These are phyloP conservation scores for Troilus luridus DNA, from an alignment of 2,888 invertebrate genomes.

Conservation along the genomic window DNA sequence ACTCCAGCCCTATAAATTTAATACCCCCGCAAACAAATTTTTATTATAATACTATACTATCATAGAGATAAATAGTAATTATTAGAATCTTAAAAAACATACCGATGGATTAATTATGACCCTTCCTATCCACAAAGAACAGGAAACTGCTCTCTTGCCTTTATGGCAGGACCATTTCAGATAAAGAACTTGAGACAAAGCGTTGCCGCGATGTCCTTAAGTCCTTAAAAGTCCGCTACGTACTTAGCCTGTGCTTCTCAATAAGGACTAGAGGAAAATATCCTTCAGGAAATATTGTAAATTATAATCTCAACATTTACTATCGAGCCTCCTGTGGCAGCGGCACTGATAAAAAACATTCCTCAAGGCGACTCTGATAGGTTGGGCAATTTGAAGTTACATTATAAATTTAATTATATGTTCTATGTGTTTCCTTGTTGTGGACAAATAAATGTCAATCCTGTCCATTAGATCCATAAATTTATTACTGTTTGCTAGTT, in stretches of 20 bases:
- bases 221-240: neutral
- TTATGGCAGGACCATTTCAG: neutral
- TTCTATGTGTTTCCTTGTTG: neutral
- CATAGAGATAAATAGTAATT: no score
- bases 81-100: no score
- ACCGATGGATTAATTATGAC: no score
- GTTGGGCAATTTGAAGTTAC: neutral
- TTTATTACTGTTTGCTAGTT: neutral
- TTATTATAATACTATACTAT: no score
- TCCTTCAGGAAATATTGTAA: neutral
- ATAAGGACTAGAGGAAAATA: neutral
- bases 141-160: neutral
- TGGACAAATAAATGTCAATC: neutral
- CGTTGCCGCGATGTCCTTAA: neutral
- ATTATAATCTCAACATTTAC: slow-evolving; percentile 47
- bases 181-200: neutral
- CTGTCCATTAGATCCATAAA: neutral
- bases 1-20: no score
- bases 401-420: neutral
- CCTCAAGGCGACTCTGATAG: neutral
- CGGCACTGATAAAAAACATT: slow-evolving; percentile 3
- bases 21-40: no score
- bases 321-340: neutral
- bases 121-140: neutral
- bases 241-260: neutral